Evolutionary conservation across 2,888 invertebrate species (phyloP).

Genomic region (Conus canariensis): DNA sequence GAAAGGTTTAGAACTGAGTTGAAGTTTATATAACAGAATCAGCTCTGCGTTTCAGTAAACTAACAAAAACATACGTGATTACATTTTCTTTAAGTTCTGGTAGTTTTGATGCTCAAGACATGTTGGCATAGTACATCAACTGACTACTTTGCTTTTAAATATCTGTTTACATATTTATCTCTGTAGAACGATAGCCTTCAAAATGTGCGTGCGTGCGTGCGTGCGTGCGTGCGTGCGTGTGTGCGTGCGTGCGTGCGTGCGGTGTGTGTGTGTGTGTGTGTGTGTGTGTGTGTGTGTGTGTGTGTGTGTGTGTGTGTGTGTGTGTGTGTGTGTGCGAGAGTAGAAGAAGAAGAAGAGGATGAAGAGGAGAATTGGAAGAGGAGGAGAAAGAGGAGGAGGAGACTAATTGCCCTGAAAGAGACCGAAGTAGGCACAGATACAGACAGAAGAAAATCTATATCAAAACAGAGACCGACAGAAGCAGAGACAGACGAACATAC

Average conservation of each 20-base stretch:
- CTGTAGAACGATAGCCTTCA: too few relatives aligned
- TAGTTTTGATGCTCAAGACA: too few relatives aligned
- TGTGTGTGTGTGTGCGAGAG: background rate
- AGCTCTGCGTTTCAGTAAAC: too few relatives aligned
- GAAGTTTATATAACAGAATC: too few relatives aligned
- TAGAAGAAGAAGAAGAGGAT: background rate
- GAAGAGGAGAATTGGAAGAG: background rate
- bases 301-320: slow-evolving; percentile 18
- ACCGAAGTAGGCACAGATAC: background rate
- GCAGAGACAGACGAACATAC: background rate
- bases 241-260: background rate
- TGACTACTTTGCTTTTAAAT: too few relatives aligned
- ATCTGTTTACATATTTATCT: too few relatives aligned
- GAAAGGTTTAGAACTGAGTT: too few relatives aligned
- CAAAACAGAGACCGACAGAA: background rate
- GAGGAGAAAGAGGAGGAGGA: background rate
- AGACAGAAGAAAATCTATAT: background rate
- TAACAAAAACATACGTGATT: too few relatives aligned
- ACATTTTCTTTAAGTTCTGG: too few relatives aligned
- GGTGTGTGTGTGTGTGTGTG: background rate
- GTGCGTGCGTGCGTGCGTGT: too few relatives aligned
- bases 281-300: slow-evolving; percentile 18
- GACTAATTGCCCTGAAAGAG: background rate
- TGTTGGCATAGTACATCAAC: too few relatives aligned
- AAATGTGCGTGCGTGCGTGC: too few relatives aligned